A percentile compares a stretch with the other conserved stretches of the same genome.
phyloP scores from a whole-genome alignment of 2,797 vertebrate genomes.

The Rhadinocentrus ornatus region DNA sequence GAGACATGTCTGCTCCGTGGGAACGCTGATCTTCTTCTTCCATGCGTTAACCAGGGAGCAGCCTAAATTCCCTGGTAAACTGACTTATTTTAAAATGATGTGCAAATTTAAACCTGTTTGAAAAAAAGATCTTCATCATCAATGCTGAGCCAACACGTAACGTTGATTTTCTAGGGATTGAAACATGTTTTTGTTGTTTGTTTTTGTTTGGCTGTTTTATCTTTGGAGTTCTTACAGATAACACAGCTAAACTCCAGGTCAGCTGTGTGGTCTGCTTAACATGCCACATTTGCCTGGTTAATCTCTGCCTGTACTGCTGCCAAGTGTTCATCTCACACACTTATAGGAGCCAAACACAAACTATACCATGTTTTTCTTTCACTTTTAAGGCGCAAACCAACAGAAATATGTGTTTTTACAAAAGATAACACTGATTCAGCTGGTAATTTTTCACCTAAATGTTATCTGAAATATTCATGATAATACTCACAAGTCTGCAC shows the following conservation, averaged over 20 bases:
- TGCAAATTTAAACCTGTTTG: background rate
- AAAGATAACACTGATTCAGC: conserved; percentile 3
- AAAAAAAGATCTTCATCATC: background rate
- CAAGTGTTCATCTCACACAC: background rate
- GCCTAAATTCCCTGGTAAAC: conserved; percentile 11
- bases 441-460: background rate
- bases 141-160: background rate
- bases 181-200: background rate
- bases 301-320: background rate
- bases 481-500: background rate
- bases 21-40: conserved; percentile 7
- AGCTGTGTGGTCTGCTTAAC: conserved; percentile 11
- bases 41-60: background rate
- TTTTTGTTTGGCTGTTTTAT: background rate
- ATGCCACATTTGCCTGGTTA: conserved; percentile 32
- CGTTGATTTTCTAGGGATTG: background rate
- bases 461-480: conserved; percentile 3
- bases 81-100: conserved; percentile 10
- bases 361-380: background rate
- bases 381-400: background rate
- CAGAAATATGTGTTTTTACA: conserved; percentile 4
- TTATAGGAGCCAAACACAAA: background rate
- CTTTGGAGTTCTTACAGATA: background rate
- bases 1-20: background rate
- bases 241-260: background rate